Percentiles rank a stretch among this genome's conserved stretches.
Conservation (phyloP, 2,888 invertebrate genomes). For the Apantesis nais region DNA sequence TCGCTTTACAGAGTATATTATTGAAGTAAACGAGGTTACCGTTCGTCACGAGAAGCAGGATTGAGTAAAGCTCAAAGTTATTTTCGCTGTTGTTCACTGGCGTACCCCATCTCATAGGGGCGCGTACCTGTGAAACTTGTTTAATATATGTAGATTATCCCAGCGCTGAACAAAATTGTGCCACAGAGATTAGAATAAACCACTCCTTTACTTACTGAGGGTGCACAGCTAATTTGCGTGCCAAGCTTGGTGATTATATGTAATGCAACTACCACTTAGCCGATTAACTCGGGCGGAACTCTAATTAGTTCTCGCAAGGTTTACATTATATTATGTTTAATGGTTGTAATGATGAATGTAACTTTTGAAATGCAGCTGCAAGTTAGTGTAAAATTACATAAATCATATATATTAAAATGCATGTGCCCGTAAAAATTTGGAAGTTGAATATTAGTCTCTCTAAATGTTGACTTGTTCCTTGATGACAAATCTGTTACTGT, state of each 20-base stretch:
- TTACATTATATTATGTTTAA: background rate
- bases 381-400: background rate
- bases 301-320: background rate
- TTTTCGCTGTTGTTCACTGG: background rate
- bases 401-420: background rate
- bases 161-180: background rate
- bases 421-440: background rate
- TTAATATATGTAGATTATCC: slow-evolving; percentile 6
- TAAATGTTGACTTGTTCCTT: background rate
- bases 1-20: background rate
- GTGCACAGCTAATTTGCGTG: background rate
- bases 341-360: background rate
- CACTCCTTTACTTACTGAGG: background rate
- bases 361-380: background rate
- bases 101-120: background rate
- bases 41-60: background rate
- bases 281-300: background rate
- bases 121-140: slow-evolving; percentile 4
- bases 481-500: background rate
- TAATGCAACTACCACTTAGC: background rate
- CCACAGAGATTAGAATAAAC: background rate
- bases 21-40: background rate
- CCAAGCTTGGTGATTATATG: background rate
- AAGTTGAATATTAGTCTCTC: background rate
- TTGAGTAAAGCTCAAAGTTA: slow-evolving; percentile 1